Evolutionary conservation across 2,113 vertebrate species (phyloP).

Genomic region (Coryphaenoides rupestris): DNA sequence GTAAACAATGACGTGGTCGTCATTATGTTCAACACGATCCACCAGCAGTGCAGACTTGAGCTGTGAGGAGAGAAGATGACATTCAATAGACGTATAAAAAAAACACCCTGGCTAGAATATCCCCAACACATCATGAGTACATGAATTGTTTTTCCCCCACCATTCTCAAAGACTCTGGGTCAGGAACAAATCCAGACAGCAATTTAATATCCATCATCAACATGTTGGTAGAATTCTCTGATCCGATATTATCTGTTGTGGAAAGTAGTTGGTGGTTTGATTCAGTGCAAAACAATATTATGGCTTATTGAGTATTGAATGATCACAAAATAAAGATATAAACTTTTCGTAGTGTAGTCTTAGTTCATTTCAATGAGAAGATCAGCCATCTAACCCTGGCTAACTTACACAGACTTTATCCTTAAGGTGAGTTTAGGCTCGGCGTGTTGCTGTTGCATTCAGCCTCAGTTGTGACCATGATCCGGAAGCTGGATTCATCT

Average conservation of each 20-base stretch:
- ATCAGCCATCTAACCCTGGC: not conserved
- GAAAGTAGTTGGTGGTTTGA: not conserved
- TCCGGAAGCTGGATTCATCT: slow-evolving; percentile 13
- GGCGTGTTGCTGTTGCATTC: slow-evolving; percentile 22
- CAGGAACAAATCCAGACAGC: slow-evolving; percentile 60
- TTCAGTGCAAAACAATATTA: too few relatives aligned
- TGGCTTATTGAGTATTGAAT: too few relatives aligned
- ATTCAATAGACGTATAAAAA: not conserved
- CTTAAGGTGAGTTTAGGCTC: slow-evolving; percentile 21
- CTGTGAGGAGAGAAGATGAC: slow-evolving; percentile 31
- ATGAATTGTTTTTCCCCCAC: too few relatives aligned
- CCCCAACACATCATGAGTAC: too few relatives aligned
- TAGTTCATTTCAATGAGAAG: too few relatives aligned
- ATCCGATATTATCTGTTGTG: slow-evolving; percentile 33
- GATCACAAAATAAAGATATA: not conserved
- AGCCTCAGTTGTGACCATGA: slow-evolving; percentile 13
- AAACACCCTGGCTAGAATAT: not conserved
- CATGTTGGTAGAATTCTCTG: slow-evolving; percentile 55
- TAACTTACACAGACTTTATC: slow-evolving; percentile 23
- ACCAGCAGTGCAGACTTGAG: slow-evolving; percentile 26
- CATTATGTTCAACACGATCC: slow-evolving; percentile 56
- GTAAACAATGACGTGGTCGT: slow-evolving; percentile 27
- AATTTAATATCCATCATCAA: slow-evolving; percentile 60
- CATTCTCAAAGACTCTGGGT: slow-evolving; percentile 27
- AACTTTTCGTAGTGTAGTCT: too few relatives aligned